Evolutionary conservation across 2,113 vertebrate species (phyloP), one percentile per base, ranked within the genome.

Genomic region (Pelvicachromis taeniatus): DNA sequence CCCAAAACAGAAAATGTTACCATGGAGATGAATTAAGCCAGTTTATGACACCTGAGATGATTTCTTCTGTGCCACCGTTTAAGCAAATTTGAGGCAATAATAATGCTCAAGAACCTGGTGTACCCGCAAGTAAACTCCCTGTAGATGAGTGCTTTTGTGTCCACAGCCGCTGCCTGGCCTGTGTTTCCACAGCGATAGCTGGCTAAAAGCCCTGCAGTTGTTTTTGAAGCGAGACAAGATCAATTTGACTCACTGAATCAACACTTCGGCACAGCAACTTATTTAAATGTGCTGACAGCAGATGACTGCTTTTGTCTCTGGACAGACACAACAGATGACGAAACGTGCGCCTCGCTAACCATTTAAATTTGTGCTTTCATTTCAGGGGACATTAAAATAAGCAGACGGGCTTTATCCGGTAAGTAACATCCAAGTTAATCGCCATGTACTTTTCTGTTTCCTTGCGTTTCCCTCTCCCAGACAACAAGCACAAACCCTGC

Each of bases 331-430:
- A 9, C 42, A 61, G 3, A 56, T 65, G 16, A 81, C 17, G 1
- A 82, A 80, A 40, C 38, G 21, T 77, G 33, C 75, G 10, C 4
- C 5, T 77, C 10, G 29, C 81, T 85, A 79, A 91, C 4, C 11
- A 50, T 65, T 85, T 73, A 77, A 48, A 52, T 77, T 58, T 68
- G 86, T 82, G 4, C 78, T 93, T 2, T 85, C 3, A 79, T 85
- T 94, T 61, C 94, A 96, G 95, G 90, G 89, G 93, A 95, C 42
- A 14, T 95, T 65, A 95, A 92, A 87, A 77, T 96, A 73, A 90
- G 21, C 87, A 94, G 86, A 86, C 89, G 96, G 23, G 85, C 87
- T 19, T 53, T 91, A 70, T 10, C 80, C 9, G n/a, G 96, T 96
- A 88, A 95, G 95, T 95, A 83, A 56, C 16, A 75, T 88, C 88